Base-by-base conservation (phyloP, 2,113 vertebrate species). In the Pseudorectes ferrugineus region DNA sequence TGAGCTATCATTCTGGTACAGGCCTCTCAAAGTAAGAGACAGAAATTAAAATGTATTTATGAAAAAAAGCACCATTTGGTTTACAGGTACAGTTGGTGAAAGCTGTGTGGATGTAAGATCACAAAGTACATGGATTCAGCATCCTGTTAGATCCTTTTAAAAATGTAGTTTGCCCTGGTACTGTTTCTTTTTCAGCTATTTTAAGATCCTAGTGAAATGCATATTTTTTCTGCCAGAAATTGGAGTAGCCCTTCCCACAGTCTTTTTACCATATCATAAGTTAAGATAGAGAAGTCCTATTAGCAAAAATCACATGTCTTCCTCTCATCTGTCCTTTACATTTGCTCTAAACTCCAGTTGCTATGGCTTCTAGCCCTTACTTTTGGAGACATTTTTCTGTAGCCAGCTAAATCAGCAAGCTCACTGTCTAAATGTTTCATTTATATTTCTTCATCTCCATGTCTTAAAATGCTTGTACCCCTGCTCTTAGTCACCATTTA, bases 401-500 rank as follows among this genome's bases (percentile, higher is more conserved):
- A 94, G 68, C 45, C 62, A 65, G 49, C 48, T 92, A 89, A 40
- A 68, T 93, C 80, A 59, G 55, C 59, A 83, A 72, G 73, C 68
- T 83, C 77, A 36, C 88, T 85, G 52, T 75, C 72, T 77, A 49
- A 88, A 80, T 92, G 61, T 95, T 86, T 90, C 12, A 43, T 95
- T 95, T 89, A 9, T 93, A 73, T 83, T 81, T 92, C 81, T 95
- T 93, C 54, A 78, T 95, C 61, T 94, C 49, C 58, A 54, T 89
- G 83, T 89, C 74, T 88, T 89, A 35, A 92, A 70, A 26, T 91
- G 49, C 71, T 88, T 92, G 67, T 91, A 92, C 23, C 54, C 76
- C 72, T 85, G 45, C 84, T 95, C 62, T 95, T 95, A 93, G 85
- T 95, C 85, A 88, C 88, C 55, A 55, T 80, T 97, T 95, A 96